Percentiles rank a stretch among this genome's conserved stretches.
phyloP scores from a whole-genome alignment of 2,797 vertebrate species.

The Dallia pectoralis region DNA sequence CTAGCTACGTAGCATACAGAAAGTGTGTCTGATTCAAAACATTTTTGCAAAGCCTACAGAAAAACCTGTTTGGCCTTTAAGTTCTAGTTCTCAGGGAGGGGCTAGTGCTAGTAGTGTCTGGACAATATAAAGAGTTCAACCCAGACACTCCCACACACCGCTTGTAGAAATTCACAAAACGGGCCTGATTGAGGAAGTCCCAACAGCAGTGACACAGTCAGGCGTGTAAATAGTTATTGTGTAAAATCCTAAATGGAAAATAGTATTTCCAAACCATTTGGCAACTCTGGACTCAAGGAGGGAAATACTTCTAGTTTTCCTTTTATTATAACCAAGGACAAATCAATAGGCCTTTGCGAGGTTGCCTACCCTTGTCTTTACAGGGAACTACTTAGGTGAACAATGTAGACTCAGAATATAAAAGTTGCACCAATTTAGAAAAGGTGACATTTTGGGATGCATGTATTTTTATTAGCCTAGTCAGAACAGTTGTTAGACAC shows the following conservation, averaged over 20 bases:
- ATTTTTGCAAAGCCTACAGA: neutral
- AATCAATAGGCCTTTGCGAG: no score
- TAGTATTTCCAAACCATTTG: neutral
- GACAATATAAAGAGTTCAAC: conserved; percentile 29
- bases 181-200: conserved; percentile 22
- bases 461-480: neutral
- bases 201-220: conserved; percentile 11
- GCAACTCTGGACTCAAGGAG: no score
- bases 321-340: no score
- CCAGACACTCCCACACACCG: conserved; percentile 14
- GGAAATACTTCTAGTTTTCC: no score
- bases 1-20: neutral
- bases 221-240: neutral
- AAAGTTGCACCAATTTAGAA: neutral
- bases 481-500: neutral
- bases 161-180: conserved; percentile 33
- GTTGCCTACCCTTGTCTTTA: neutral
- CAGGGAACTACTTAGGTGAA: neutral
- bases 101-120: conserved; percentile 21
- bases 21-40: neutral
- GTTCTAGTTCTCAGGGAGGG: neutral
- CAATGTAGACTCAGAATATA: neutral
- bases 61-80: neutral
- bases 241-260: neutral
- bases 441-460: neutral